Conservation (phyloP, 1,140 invertebrate species). For the Zaprionus camerounensis region DNA sequence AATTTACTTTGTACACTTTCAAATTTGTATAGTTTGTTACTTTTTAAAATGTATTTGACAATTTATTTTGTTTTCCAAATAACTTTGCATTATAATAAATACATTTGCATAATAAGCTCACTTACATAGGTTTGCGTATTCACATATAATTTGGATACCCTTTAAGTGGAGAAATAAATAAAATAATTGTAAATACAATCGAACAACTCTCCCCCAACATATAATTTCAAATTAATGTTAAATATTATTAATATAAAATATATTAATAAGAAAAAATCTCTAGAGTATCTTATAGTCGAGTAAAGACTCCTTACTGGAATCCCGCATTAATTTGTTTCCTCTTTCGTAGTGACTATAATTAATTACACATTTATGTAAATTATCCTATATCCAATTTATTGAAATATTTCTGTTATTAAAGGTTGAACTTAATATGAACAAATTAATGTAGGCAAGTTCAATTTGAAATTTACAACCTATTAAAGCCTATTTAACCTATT, state of each 20-base stretch:
- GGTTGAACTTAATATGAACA: neutral
- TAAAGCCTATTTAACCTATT: too few relatives aligned
- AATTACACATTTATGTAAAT: constrained; percentile 2
- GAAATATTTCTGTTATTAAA: neutral
- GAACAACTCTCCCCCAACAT: too few relatives aligned
- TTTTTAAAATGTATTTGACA: neutral
- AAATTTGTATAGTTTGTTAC: neutral
- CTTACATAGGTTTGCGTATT: neutral
- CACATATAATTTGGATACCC: neutral
- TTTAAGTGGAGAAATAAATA: neutral
- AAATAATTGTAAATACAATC: neutral
- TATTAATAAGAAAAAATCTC: too few relatives aligned
- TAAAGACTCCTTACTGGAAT: too few relatives aligned
- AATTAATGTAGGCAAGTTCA: neutral
- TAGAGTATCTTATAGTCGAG: neutral
- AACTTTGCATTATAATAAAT: too few relatives aligned
- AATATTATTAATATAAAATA: neutral
- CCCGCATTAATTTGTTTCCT: neutral
- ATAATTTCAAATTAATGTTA: neutral
- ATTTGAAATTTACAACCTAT: neutral
- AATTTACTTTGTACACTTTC: neutral
- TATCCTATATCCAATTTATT: neutral
- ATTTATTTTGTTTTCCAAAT: neutral
- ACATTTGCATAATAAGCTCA: neutral
- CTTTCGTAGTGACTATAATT: neutral